Conservation (phyloP, 2,797 vertebrate species). For the Diplodus sargus region DNA sequence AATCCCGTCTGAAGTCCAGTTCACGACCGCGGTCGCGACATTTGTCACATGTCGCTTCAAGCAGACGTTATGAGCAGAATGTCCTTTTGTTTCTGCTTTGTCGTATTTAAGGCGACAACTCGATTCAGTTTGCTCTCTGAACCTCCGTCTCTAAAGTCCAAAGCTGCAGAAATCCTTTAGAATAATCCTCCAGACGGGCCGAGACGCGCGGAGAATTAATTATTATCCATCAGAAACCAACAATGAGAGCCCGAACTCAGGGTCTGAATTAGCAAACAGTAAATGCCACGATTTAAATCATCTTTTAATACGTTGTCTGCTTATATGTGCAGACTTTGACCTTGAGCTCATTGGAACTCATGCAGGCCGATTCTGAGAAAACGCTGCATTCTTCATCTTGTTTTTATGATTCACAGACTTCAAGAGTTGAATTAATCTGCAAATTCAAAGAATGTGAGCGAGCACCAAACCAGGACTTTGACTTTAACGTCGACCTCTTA, state of each 20-base stretch:
- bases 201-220: neutral
- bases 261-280: neutral
- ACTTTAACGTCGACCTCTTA: too few relatives aligned
- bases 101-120: neutral
- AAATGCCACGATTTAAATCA: too few relatives aligned
- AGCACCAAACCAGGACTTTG: too few relatives aligned
- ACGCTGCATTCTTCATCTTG: neutral
- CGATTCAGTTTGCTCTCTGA: slow-evolving; percentile 15
- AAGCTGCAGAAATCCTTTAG: neutral
- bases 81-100: neutral
- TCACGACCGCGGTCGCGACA: neutral
- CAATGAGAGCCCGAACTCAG: neutral
- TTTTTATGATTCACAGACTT: slow-evolving; percentile 11
- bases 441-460: slow-evolving; percentile 22
- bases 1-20: neutral
- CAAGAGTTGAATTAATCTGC: slow-evolving; percentile 8
- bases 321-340: neutral
- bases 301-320: neutral
- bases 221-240: slow-evolving; percentile 1
- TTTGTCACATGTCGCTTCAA: neutral
- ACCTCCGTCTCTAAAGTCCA: neutral
- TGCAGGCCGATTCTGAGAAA: too few relatives aligned
- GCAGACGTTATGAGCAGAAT: neutral
- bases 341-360: too few relatives aligned
- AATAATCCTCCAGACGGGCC: slow-evolving; percentile 18